These are phyloP conservation scores for Turdus rufiventris DNA, from an alignment of 2,113 vertebrate genomes.

Conservation along the genomic window DNA sequence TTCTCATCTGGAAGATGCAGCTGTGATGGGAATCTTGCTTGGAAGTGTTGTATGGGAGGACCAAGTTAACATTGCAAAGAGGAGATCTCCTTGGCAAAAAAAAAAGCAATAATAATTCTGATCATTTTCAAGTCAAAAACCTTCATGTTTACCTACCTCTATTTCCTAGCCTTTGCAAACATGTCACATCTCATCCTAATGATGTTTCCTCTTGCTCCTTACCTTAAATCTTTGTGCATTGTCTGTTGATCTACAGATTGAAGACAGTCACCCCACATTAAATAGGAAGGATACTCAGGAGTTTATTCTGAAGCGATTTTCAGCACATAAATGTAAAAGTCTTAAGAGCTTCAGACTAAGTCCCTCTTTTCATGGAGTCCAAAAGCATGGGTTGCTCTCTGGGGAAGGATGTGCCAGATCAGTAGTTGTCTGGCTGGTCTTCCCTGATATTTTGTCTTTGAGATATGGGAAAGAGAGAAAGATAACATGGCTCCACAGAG, in stretches of 20 bases:
- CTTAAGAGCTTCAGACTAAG: background rate
- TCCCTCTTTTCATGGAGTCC: background rate
- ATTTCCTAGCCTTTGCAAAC: background rate
- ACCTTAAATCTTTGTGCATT: background rate
- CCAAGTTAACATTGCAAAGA: background rate
- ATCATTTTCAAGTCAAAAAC: background rate
- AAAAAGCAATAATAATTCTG: background rate
- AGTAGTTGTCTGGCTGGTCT: background rate
- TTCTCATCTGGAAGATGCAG: background rate
- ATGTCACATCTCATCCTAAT: background rate
- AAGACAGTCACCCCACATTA: background rate
- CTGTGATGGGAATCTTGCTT: background rate
- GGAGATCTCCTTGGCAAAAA: background rate
- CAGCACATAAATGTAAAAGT: background rate
- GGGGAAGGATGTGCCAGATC: background rate
- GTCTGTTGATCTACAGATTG: background rate
- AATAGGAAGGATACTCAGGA: background rate
- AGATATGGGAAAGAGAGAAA: background rate
- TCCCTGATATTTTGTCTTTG: background rate
- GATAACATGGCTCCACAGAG: background rate
- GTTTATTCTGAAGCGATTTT: background rate
- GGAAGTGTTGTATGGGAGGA: background rate
- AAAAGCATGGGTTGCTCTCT: background rate
- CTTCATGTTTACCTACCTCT: background rate
- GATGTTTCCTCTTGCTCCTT: background rate